Evolutionary conservation across 2,888 invertebrate species (phyloP).

Genomic region (Bursaphelenchus okinawaensis): DNA sequence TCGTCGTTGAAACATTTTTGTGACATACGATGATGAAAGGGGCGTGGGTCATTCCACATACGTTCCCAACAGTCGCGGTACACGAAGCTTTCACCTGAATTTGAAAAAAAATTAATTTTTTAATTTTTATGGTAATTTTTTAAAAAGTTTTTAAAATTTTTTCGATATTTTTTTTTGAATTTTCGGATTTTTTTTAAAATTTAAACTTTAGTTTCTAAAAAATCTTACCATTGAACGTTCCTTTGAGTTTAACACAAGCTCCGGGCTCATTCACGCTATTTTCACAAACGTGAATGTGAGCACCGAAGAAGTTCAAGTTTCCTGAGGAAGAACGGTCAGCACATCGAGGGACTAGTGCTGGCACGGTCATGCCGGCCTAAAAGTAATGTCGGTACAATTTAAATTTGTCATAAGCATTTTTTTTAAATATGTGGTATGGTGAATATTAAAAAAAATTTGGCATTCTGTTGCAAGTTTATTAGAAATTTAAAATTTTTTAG

Average conservation of each 20-base stretch:
- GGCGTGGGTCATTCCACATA: conserved; percentile 30
- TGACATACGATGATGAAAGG: conserved; percentile 25
- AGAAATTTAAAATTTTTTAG: background rate
- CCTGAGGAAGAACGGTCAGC: conserved; percentile 17
- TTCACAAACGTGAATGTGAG: conserved; percentile 22
- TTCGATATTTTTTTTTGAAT: no score
- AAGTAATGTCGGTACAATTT: background rate
- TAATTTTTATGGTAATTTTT: background rate
- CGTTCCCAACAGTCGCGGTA: conserved; percentile 34
- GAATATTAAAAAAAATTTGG: no score
- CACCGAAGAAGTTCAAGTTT: conserved; percentile 23
- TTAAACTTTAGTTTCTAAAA: background rate
- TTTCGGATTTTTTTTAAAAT: background rate
- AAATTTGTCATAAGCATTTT: no score
- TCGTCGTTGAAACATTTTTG: conserved; percentile 27
- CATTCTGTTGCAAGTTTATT: no score
- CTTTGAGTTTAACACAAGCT: conserved; percentile 31
- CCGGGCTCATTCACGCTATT: conserved; percentile 27
- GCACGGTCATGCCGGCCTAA: conserved; percentile 24
- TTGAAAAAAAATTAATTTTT: conserved; percentile 14
- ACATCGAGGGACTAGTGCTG: conserved; percentile 17
- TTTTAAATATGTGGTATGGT: no score
- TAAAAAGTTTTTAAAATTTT: no score
- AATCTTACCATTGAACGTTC: conserved; percentile 23
- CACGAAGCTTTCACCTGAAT: conserved; percentile 25